Base-by-base conservation (phyloP, 2,888 invertebrate species). In the Alloscopus bannaensis region DNA sequence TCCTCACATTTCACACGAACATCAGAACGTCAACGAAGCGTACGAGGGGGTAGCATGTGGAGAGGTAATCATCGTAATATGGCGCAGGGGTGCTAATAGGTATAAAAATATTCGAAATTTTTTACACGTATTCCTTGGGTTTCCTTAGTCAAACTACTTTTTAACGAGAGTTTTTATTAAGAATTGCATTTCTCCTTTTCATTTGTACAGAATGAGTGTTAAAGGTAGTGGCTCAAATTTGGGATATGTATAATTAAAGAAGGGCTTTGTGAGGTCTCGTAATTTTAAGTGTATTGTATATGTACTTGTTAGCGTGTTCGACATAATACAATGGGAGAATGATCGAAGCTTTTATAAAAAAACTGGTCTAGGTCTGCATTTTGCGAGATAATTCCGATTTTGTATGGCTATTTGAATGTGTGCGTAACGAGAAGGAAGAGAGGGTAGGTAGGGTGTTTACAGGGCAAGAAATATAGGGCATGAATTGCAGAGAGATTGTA, bases 341-440 rank as follows among this genome's bases (percentile, higher is more conserved):
- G 50, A 18, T 8, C 50, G 40, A 60, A 60, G 36, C 36, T 36
- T 36, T 24, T 60, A 40, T 4, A 60, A 31, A 40, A 42, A 26
- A 62, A 47, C 64, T 45, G 40, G n/a, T 28, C 55, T 71, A 45
- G 11, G 29, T 29, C 22, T 8, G 6, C 42, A 62, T 62, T 62
- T 24, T 42, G 80, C 62, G 80, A 80, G 68, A 72, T 79, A 69
- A 80, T 80, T 80, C 69, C 68, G 80, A 80, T 80, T 73, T n/a
- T 73, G 60, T 62, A 80, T 68, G 80, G 66, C 57, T n/a, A n/a
- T n/a, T n/a, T n/a, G n/a, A n/a, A n/a, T 73, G 66, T 68, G 36
- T 68, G 80, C 73, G 68, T 73, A 73, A 80, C 72, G 73, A 71
- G 62, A 50, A 62, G 55, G 13, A 24, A 55, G 29, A 60, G 40